A percentile compares a stretch with the other conserved stretches of the same genome.
These are phyloP conservation scores for Psilopogon haemacephalus DNA, from an alignment of 2,113 vertebrate genomes.

Conservation along the genomic window DNA sequence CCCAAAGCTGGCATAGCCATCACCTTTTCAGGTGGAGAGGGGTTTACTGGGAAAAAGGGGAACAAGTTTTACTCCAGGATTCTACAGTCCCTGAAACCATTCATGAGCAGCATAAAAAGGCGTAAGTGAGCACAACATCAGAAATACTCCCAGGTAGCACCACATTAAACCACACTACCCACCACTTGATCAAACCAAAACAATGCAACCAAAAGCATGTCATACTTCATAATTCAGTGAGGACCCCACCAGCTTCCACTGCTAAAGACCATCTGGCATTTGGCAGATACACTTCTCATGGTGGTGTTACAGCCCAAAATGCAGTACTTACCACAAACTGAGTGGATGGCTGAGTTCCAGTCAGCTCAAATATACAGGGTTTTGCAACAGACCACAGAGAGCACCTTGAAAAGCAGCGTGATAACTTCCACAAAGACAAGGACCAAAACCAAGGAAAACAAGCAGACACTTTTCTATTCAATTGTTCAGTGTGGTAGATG, in stretches of 20 bases:
- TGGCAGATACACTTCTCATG: accelerated
- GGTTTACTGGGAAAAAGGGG: neutral
- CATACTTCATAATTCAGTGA: neutral
- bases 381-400: neutral
- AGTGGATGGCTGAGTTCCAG: neutral
- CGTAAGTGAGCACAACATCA: neutral
- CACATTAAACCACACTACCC: neutral
- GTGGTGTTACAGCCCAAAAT: neutral
- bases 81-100: neutral
- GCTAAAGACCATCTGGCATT: neutral
- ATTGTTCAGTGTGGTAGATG: neutral
- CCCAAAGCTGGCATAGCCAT: neutral
- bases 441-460: neutral
- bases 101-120: neutral
- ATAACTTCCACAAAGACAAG: neutral
- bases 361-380: neutral
- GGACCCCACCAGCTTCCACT: neutral
- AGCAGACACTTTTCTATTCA: neutral
- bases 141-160: neutral
- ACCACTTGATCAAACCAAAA: neutral
- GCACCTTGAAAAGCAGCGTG: neutral
- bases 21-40: neutral
- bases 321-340: neutral
- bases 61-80: neutral
- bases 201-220: neutral